These are phyloP conservation scores for Etia nguti DNA, from an alignment of 2,113 vertebrate species.

Conservation along the genomic window DNA sequence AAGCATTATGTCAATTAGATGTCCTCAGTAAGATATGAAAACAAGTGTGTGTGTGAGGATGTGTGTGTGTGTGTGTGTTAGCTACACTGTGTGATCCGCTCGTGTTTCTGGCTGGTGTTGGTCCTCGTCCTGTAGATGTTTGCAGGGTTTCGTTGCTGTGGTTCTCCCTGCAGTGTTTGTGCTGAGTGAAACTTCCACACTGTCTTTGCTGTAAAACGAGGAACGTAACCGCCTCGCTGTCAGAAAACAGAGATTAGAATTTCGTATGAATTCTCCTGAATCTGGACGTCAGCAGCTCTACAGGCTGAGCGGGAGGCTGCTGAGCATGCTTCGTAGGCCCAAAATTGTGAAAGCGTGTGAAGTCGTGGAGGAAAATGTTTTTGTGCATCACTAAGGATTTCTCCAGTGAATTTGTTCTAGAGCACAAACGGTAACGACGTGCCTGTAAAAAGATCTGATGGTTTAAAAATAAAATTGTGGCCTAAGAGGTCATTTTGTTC, in stretches of 20 bases:
- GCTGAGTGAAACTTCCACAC: not conserved
- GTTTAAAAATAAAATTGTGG: not conserved
- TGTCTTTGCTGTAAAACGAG: not conserved
- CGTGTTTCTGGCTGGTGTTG: not conserved
- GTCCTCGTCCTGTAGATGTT: not conserved
- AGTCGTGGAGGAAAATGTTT: not conserved
- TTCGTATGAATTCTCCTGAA: not conserved
- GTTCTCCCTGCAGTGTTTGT: not conserved
- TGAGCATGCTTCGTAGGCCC: not conserved
- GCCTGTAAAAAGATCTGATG: not conserved
- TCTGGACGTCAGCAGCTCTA: not conserved
- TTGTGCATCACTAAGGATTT: not conserved
- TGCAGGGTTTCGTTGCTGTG: not conserved
- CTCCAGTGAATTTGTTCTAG: not conserved
- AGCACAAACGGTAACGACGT: not conserved
- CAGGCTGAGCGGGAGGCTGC: not conserved
- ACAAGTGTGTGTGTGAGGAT: not conserved
- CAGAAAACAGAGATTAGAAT: not conserved
- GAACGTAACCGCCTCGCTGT: rapidly evolving
- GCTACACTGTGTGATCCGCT: not conserved
- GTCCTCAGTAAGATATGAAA: too few relatives aligned
- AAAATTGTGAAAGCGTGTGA: not conserved
- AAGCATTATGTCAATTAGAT: too few relatives aligned
- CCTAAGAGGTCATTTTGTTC: not conserved
- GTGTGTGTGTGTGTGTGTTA: not conserved